Conservation (phyloP, 2,797 vertebrate genomes). For the Cryptoprocta ferox region DNA sequence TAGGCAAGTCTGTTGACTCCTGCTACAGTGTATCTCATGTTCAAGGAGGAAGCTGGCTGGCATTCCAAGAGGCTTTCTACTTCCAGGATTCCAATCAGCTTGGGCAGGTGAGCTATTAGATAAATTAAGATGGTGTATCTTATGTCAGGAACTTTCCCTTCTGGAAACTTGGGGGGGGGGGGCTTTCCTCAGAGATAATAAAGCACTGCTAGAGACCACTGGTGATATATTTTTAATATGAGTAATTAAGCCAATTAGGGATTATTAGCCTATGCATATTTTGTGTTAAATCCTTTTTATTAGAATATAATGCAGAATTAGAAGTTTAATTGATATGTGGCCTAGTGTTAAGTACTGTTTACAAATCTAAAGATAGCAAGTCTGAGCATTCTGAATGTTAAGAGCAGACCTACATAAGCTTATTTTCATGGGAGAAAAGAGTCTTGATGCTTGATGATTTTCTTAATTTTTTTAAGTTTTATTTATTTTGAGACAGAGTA, state of each 20-base stretch:
- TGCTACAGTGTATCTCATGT: background rate
- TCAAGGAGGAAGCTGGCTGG: background rate
- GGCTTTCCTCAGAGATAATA: background rate
- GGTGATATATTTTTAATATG: background rate
- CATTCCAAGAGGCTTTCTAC: background rate
- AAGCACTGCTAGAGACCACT: background rate
- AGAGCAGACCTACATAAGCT: background rate
- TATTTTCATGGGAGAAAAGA: slow-evolving; percentile 23
- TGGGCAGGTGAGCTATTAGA: background rate
- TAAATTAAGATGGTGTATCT: background rate
- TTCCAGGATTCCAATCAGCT: background rate
- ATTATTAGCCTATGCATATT: slow-evolving; percentile 32
- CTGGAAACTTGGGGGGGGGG: background rate
- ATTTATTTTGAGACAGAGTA: too few relatives aligned
- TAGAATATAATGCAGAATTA: slow-evolving; percentile 61
- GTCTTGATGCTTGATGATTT: background rate
- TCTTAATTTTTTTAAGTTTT: too few relatives aligned
- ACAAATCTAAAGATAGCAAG: background rate
- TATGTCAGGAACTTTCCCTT: background rate
- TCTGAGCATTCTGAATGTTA: slow-evolving; percentile 48
- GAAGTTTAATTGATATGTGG: slow-evolving; percentile 58
- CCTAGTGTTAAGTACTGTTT: slow-evolving; percentile 64
- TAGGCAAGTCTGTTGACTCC: background rate
- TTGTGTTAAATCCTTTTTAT: slow-evolving; percentile 54
- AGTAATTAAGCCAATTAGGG: slow-evolving; percentile 46